Percentiles rank a stretch among this genome's conserved stretches.
Evolutionary conservation across 1,140 invertebrate genomes (phyloP).

Genomic region (Achroia grisella): DNA sequence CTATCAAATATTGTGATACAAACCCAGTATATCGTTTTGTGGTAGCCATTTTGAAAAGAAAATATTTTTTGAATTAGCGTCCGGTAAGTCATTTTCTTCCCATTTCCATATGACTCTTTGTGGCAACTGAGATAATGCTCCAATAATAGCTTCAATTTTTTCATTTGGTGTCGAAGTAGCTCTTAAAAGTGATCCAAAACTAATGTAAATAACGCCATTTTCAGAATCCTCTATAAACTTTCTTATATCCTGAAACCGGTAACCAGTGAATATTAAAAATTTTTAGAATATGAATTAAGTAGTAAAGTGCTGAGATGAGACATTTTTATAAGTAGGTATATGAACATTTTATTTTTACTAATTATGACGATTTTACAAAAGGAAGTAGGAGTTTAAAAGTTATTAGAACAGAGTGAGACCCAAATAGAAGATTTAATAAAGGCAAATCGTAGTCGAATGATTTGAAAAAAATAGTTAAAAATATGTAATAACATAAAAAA

Average conservation of each 20-base stretch:
- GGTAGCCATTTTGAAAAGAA: constrained; percentile 81
- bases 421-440: no score
- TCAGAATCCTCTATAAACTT: constrained; percentile 80
- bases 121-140: constrained; percentile 75
- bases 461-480: no score
- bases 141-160: constrained; percentile 75
- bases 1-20: constrained; percentile 29
- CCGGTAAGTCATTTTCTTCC: constrained; percentile 75
- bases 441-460: no score
- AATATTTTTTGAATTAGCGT: constrained; percentile 77
- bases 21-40: constrained; percentile 81
- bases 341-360: no score
- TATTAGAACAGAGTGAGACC: no score
- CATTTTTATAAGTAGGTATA: no score
- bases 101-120: constrained; percentile 83
- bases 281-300: no score
- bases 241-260: constrained; percentile 75
- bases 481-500: no score
- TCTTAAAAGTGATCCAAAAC: constrained; percentile 81
- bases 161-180: constrained; percentile 74
- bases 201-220: constrained; percentile 82
- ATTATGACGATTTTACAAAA: no score
- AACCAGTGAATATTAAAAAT: no score
- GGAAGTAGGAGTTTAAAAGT: no score
- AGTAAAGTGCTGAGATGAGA: no score